These are phyloP conservation scores for Actias luna DNA, from an alignment of 2,888 invertebrate species.

Conservation along the genomic window DNA sequence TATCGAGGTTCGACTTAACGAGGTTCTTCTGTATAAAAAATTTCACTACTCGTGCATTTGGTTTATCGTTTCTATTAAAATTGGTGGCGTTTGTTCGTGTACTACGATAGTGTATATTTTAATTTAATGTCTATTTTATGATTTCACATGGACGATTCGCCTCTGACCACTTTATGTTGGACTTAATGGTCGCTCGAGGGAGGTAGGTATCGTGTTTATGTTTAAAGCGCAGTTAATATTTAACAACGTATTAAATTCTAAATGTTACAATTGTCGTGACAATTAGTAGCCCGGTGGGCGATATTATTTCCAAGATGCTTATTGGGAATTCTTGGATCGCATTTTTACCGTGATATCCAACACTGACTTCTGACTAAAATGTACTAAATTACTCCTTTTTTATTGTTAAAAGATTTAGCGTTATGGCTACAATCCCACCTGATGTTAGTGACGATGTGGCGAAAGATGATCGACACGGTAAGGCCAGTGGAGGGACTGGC, in stretches of 20 bases:
- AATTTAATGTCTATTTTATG: background rate
- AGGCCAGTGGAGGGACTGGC: too few relatives aligned
- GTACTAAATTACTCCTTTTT: too few relatives aligned
- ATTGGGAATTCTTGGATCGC: background rate
- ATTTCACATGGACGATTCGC: conserved; percentile 4
- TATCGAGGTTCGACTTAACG: too few relatives aligned
- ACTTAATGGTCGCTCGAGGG: background rate
- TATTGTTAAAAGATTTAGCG: too few relatives aligned
- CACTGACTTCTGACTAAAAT: too few relatives aligned
- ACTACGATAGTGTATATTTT: background rate
- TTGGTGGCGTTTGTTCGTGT: background rate
- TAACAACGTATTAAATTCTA: conserved; percentile 6
- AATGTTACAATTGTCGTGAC: background rate
- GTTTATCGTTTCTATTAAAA: background rate
- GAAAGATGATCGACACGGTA: too few relatives aligned
- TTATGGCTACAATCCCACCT: too few relatives aligned
- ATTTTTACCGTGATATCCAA: background rate
- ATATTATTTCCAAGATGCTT: background rate
- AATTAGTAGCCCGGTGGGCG: background rate
- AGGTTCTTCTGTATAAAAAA: too few relatives aligned
- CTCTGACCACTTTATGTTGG: background rate
- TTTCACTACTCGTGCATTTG: too few relatives aligned
- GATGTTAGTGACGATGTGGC: too few relatives aligned
- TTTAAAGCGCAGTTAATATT: background rate
- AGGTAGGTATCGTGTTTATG: background rate